Evolutionary conservation across 1,140 invertebrate genomes (phyloP).

Genomic region (Plutomurus gul): DNA sequence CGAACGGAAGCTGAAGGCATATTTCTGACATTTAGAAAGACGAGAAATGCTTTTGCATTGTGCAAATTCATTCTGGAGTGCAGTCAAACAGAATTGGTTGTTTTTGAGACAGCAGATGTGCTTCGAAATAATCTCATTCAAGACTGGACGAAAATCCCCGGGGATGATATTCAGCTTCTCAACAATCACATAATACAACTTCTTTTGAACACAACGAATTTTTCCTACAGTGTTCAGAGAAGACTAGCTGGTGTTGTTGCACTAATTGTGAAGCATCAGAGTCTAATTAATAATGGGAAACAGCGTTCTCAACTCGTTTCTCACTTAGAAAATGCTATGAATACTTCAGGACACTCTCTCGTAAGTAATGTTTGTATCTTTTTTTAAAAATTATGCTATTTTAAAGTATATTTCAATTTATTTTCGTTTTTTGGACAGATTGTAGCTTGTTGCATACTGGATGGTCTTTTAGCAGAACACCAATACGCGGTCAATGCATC

Average conservation of each 20-base stretch:
- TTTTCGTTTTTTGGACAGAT: slow-evolving; percentile 56
- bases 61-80: slow-evolving; percentile 79
- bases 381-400: neutral
- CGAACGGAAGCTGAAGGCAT: slow-evolving; percentile 76
- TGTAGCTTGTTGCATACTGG: slow-evolving; percentile 79
- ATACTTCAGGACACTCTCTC: slow-evolving; percentile 40
- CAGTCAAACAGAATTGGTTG: slow-evolving; percentile 76
- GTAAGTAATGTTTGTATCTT: neutral
- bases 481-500: slow-evolving; percentile 80
- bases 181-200: slow-evolving; percentile 40
- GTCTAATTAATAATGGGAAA: slow-evolving; percentile 43
- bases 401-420: neutral
- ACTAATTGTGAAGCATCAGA: slow-evolving; percentile 51
- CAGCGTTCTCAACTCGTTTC: slow-evolving; percentile 42
- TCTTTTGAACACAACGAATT: neutral
- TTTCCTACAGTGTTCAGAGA: slow-evolving; percentile 47
- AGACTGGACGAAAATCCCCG: slow-evolving; percentile 68
- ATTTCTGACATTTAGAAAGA: slow-evolving; percentile 79
- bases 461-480: slow-evolving; percentile 84
- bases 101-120: slow-evolving; percentile 84
- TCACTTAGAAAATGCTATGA: slow-evolving; percentile 37
- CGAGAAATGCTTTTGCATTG: slow-evolving; percentile 77
- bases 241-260: slow-evolving; percentile 44
- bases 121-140: slow-evolving; percentile 79
- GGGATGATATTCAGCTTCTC: slow-evolving; percentile 43